Conservation (phyloP, 2,888 invertebrate species). For the Melolontha melolontha region DNA sequence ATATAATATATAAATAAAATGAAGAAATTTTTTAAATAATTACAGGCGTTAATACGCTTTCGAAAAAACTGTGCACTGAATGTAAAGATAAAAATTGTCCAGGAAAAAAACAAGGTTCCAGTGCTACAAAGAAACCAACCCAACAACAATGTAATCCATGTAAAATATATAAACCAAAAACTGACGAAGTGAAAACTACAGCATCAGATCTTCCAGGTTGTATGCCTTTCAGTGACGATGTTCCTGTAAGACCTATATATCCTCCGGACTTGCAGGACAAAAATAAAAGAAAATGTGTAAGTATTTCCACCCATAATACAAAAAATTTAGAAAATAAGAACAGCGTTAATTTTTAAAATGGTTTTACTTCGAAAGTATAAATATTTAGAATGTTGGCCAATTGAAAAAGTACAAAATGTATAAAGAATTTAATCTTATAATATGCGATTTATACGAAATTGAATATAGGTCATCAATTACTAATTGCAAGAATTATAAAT, state of each 20-base stretch:
- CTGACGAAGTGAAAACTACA: background rate
- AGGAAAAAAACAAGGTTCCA: no score
- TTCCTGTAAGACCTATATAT: conserved; percentile 29
- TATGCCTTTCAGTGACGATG: conserved; percentile 41
- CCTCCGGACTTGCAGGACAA: background rate
- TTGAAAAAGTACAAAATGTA: no score
- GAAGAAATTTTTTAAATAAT: background rate
- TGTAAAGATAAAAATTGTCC: background rate
- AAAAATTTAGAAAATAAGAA: no score
- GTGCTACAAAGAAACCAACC: no score
- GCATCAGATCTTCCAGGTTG: conserved; percentile 26
- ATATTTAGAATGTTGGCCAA: no score
- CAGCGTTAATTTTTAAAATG: no score
- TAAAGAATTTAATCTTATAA: no score
- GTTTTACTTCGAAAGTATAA: no score
- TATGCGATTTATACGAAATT: no score
- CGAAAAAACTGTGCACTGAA: conserved; percentile 35
- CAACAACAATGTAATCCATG: conserved; percentile 25
- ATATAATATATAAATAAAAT: no score
- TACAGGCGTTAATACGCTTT: conserved; percentile 23
- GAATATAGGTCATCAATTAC: no score
- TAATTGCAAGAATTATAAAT: no score
- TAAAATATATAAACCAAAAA: conserved; percentile 13
- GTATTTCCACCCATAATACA: background rate
- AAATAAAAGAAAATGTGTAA: conserved; percentile 18